Base-by-base conservation (phyloP, 2,888 invertebrate species). In the Chymomyza procnemis region DNA sequence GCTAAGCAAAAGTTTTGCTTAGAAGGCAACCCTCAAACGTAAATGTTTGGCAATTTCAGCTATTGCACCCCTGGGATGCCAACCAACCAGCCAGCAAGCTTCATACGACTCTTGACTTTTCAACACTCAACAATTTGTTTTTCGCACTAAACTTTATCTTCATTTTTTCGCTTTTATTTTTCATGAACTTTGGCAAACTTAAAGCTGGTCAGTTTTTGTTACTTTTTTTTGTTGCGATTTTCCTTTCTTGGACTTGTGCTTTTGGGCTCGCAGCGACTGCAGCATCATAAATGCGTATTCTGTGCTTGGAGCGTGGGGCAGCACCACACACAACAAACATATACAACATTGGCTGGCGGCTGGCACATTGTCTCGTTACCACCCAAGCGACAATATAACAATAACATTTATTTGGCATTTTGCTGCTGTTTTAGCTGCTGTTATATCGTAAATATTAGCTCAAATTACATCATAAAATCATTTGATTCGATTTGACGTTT, bases 401-500 rank as follows among this genome's bases (percentile, higher is more conserved):
- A 88, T 89, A 89, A 89, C 88, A 89, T 89, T 84, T 89, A 89
- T 89, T 89, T 89, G 88, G 87, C 84, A 86, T 85, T 88, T 86
- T 85, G 88, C 87, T 87, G 83, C 85, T 89, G 76, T 83, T 88
- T 88, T 89, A 88, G 90, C 87, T 89, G 90, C 86, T 89, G 87
- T 89, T 88, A 90, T 89, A 90, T 90, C 90, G 90, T 90, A 90
- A 90, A 90, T 90, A 90, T 90, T 90, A 89, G 90, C 88, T 80
- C 90, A 90, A 90, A 90, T 90, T 89, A 89, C 89, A 89, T 90
- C 90, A 90, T 90, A 90, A 90, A 89, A 89, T 87, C 88, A 90
- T 90, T 90, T 90, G 89, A 90, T 90, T 90, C 88, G 89, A 89
- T 90, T 90, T 90, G 89, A 89, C 89, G 90, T 90, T 90, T 89